Percentiles rank a stretch among this genome's conserved stretches.
Evolutionary conservation across 2,888 invertebrate species (phyloP).

Genomic region (Spodoptera littoralis): DNA sequence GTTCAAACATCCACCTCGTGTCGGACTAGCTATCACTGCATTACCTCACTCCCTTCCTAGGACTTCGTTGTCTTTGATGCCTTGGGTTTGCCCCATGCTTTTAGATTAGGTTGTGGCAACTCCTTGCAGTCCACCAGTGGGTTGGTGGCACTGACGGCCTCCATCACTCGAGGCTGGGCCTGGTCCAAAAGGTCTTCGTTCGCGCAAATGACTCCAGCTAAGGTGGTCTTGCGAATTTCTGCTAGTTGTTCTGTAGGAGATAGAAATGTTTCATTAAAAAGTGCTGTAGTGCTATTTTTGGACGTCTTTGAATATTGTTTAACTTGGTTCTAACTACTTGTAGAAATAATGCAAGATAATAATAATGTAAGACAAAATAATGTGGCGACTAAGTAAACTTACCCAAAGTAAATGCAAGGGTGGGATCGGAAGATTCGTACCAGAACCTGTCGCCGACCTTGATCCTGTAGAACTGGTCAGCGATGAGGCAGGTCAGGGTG

Average conservation of each 20-base stretch:
- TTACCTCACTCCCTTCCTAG: constrained; percentile 3
- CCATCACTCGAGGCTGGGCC: constrained; percentile 92
- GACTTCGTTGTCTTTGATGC: neutral
- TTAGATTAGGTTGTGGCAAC: constrained; percentile 88
- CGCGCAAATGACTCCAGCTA: constrained; percentile 93
- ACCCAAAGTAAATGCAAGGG: constrained; percentile 92
- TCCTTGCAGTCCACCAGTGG: constrained; percentile 90
- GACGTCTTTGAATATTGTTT: too few species aligned
- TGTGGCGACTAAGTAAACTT: constrained; percentile 47
- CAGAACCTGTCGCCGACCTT: constrained; percentile 96
- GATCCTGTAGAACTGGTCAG: constrained; percentile 94
- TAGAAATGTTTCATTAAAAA: neutral
- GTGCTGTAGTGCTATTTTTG: too few species aligned
- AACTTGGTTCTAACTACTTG: too few species aligned
- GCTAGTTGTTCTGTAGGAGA: constrained; percentile 91
- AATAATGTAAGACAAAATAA: neutral
- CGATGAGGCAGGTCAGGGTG: constrained; percentile 94
- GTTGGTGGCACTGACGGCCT: constrained; percentile 88
- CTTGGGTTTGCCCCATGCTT: constrained; percentile 84
- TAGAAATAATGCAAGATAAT: too few species aligned
- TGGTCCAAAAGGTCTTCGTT: constrained; percentile 91
- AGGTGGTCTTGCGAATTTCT: constrained; percentile 93
- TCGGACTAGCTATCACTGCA: constrained; percentile 32
- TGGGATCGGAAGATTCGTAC: constrained; percentile 93
- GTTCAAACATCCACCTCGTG: constrained; percentile 10